These are phyloP conservation scores for Caenorhabditis parvicauda DNA, from an alignment of 2,888 invertebrate genomes.

Conservation along the genomic window DNA sequence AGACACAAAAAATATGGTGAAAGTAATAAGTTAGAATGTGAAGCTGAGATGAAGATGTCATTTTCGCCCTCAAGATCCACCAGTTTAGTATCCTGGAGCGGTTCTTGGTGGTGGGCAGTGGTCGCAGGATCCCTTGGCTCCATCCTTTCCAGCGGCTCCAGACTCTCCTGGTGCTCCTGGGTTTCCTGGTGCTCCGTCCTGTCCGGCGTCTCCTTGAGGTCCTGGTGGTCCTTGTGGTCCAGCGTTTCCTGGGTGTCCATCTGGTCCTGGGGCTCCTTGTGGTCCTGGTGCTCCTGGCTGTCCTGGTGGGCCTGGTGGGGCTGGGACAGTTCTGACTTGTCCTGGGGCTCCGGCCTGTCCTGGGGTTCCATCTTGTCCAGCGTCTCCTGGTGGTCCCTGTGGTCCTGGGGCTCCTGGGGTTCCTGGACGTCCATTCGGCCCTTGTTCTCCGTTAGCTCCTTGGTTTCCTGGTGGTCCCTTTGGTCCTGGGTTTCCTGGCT, in stretches of 20 bases:
- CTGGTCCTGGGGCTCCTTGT: conserved; percentile 36
- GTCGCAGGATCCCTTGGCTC: conserved; percentile 43
- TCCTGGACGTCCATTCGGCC: conserved; percentile 40
- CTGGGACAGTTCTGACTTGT: conserved; percentile 32
- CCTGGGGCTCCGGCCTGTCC: conserved; percentile 42
- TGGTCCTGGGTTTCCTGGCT: conserved; percentile 40
- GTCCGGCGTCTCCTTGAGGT: conserved; percentile 39
- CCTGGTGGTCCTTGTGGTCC: conserved; percentile 38
- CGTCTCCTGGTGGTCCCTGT: conserved; percentile 37
- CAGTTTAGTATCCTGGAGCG: conserved; percentile 54
- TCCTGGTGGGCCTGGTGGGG: conserved; percentile 43
- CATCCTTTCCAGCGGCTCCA: conserved; percentile 39
- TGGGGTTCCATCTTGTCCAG: conserved; percentile 36
- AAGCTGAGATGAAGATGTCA: too few species aligned
- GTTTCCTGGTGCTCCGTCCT: conserved; percentile 8
- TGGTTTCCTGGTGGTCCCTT: conserved; percentile 41
- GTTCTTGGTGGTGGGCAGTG: conserved; percentile 54
- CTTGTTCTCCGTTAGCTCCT: conserved; percentile 43
- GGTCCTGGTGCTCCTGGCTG: conserved; percentile 40
- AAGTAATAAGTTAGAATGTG: too few species aligned
- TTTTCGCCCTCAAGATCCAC: too few species aligned
- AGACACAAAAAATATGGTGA: too few species aligned
- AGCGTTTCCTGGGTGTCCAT: conserved; percentile 19
- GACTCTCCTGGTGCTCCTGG: conserved; percentile 30
- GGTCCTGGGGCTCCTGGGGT: conserved; percentile 40